Evolutionary conservation across 2,888 invertebrate genomes (phyloP).

Genomic region (Podabrus alpinus): DNA sequence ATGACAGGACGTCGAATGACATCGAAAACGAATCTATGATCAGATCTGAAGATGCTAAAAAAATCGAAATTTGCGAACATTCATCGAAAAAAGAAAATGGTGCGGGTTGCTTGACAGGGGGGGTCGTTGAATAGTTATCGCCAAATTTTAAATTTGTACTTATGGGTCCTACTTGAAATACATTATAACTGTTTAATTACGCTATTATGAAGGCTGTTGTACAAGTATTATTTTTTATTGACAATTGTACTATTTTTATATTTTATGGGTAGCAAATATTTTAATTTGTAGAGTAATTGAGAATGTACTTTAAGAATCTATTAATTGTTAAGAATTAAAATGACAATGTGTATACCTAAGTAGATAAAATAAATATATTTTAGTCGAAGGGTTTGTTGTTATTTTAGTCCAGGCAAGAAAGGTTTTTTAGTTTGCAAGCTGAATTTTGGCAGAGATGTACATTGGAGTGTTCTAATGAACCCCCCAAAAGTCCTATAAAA

Average conservation of each 20-base stretch:
- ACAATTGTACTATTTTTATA: background rate
- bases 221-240: background rate
- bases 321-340: background rate
- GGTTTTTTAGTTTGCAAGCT: no score
- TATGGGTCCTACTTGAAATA: background rate
- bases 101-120: background rate
- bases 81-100: background rate
- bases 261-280: background rate
- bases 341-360: background rate
- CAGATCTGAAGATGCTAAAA: slow-evolving; percentile 15
- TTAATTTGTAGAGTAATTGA: background rate
- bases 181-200: background rate
- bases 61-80: background rate
- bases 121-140: background rate
- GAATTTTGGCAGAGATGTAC: no score
- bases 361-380: background rate
- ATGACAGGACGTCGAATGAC: slow-evolving; percentile 28
- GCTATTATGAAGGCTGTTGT: background rate
- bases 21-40: slow-evolving; percentile 45
- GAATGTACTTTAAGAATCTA: background rate
- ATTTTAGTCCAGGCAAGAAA: no score
- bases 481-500: no score
- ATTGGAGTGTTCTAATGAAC: no score
- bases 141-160: background rate
- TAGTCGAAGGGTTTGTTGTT: background rate